phyloP scores from a whole-genome alignment of 2,797 vertebrate species.

The Phaenicophaeus curvirostris region DNA sequence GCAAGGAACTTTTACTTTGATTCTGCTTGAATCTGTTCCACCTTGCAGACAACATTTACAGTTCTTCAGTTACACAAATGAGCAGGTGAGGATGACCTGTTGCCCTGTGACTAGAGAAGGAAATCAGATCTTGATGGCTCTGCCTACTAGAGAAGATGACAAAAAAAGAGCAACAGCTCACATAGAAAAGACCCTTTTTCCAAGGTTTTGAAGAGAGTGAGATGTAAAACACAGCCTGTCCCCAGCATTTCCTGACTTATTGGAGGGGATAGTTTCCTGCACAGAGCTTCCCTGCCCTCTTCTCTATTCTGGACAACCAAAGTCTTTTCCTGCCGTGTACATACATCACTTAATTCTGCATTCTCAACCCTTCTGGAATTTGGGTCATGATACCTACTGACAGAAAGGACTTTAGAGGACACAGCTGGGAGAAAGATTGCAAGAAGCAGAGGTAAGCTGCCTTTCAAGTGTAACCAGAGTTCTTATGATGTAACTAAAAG shows the following conservation, averaged over 20 bases:
- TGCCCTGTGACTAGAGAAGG: not conserved
- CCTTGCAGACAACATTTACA: not conserved
- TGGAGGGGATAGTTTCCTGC: not conserved
- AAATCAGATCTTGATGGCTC: not conserved
- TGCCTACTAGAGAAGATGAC: not conserved
- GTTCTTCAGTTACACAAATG: not conserved
- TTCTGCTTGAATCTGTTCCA: not conserved
- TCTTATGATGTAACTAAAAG: not conserved
- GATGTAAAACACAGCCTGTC: not conserved
- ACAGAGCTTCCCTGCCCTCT: accelerated
- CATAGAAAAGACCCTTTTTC: not conserved
- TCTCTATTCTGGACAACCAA: not conserved
- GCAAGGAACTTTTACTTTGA: not conserved
- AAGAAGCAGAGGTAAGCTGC: not conserved
- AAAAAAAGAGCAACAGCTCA: not conserved
- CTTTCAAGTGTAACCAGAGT: not conserved
- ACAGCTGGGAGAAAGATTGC: not conserved
- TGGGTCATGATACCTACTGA: not conserved
- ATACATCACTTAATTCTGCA: not conserved
- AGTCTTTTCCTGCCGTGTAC: not conserved
- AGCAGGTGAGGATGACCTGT: not conserved
- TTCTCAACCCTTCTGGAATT: not conserved
- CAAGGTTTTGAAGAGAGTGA: not conserved
- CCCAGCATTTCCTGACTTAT: not conserved
- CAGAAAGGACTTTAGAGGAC: not conserved